Evolutionary conservation across 2,113 vertebrate species (phyloP).

Genomic region (Echinops telfairi): DNA sequence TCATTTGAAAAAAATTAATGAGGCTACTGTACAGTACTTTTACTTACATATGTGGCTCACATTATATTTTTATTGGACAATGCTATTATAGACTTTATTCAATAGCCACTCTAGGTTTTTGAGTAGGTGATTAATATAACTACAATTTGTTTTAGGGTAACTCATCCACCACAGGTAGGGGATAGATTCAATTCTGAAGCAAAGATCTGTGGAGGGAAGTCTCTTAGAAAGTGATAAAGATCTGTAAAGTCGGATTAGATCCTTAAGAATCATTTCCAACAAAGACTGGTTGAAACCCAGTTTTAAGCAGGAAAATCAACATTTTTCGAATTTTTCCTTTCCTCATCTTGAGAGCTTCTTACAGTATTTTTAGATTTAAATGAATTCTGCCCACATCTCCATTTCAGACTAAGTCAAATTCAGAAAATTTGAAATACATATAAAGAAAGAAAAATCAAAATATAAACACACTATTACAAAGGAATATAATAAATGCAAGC

Average conservation of each 20-base stretch:
- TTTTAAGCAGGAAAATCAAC: constrained; percentile 58
- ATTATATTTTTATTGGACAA: neutral
- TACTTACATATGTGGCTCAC: too few relatives aligned
- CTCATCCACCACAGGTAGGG: neutral
- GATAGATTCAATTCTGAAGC: neutral
- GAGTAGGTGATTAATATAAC: neutral
- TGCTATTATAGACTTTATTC: neutral
- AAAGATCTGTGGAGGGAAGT: neutral
- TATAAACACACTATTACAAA: neutral
- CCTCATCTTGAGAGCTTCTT: constrained; percentile 22
- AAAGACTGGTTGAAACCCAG: neutral
- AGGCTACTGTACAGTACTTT: too few relatives aligned
- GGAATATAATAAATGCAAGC: neutral
- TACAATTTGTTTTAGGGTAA: neutral
- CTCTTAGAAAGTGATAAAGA: neutral
- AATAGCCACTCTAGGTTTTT: neutral
- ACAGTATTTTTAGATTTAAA: constrained; percentile 48
- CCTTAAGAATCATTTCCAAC: neutral
- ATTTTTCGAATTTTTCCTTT: constrained; percentile 68
- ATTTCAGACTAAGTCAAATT: constrained; percentile 13
- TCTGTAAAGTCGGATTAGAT: neutral
- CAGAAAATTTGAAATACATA: neutral
- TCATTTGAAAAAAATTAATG: too few relatives aligned
- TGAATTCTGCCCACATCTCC: neutral
- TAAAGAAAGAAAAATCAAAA: neutral